These are phyloP conservation scores for Murina feae DNA, from an alignment of 2,113 vertebrate genomes.

Conservation along the genomic window DNA sequence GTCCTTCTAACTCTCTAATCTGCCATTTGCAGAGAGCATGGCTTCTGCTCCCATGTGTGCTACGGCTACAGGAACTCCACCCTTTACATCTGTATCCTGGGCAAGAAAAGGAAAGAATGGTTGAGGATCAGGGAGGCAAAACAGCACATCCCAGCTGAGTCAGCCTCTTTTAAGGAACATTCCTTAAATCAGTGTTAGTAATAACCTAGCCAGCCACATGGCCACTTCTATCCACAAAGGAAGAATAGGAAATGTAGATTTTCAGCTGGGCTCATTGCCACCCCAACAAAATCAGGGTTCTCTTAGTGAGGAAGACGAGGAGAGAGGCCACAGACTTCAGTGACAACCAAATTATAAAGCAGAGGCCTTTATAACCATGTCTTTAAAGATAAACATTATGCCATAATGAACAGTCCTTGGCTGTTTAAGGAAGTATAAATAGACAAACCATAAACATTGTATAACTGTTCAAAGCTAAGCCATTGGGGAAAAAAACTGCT, in stretches of 20 bases:
- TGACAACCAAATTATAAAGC: slow-evolving; percentile 29
- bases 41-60: not conserved
- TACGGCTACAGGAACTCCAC: not conserved
- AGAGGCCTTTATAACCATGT: not conserved
- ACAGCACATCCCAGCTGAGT: not conserved
- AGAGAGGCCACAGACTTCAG: not conserved
- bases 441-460: not conserved
- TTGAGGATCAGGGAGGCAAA: not conserved
- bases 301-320: not conserved
- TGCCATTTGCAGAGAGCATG: not conserved
- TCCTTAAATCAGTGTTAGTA: not conserved
- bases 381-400: not conserved
- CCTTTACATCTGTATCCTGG: not conserved
- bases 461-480: slow-evolving; percentile 4
- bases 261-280: slow-evolving; percentile 3
- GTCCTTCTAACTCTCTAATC: not conserved
- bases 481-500: not conserved
- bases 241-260: not conserved
- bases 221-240: not conserved
- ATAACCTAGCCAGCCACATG: not conserved
- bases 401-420: not conserved
- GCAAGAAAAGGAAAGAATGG: not conserved
- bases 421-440: slow-evolving; percentile 27
- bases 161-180: not conserved
- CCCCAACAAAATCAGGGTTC: not conserved